phyloP scores from a whole-genome alignment of 2,797 vertebrate genomes.

The Manis javanica region DNA sequence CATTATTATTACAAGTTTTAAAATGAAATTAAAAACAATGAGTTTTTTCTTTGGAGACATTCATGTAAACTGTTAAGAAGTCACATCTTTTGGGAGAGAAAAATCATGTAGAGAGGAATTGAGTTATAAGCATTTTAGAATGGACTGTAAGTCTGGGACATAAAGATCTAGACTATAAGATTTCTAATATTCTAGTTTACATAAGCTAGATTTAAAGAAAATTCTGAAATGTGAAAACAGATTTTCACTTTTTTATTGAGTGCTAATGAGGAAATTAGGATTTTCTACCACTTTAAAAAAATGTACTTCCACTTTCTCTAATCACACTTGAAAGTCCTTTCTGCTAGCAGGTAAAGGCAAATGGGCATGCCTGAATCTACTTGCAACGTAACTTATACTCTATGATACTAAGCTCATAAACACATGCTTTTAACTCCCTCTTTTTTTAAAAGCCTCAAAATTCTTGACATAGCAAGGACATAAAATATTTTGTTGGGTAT shows the following conservation, averaged over 20 bases:
- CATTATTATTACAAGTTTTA: slow-evolving; percentile 5
- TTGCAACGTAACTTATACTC: background rate
- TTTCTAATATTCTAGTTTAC: slow-evolving; percentile 63
- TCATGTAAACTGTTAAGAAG: background rate
- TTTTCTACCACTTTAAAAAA: slow-evolving; percentile 29
- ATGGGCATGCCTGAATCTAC: background rate
- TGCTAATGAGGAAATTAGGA: background rate
- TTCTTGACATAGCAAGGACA: slow-evolving; percentile 48
- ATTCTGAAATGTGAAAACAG: background rate
- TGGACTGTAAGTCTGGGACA: background rate
- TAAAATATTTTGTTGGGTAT: slow-evolving; percentile 52
- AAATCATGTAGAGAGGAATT: background rate
- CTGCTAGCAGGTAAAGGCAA: slow-evolving; percentile 31
- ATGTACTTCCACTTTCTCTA: slow-evolving; percentile 51
- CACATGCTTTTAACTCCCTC: slow-evolving; percentile 16
- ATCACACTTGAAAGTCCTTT: slow-evolving; percentile 54
- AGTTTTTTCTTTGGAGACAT: background rate
- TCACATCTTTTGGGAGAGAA: background rate
- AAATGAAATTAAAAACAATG: background rate
- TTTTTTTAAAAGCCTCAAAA: slow-evolving; percentile 60
- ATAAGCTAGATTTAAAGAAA: slow-evolving; percentile 17
- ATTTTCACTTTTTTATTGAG: slow-evolving; percentile 39
- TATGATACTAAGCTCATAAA: slow-evolving; percentile 59
- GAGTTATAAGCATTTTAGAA: slow-evolving; percentile 17
- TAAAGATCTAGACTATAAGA: slow-evolving; percentile 10